These are phyloP conservation scores for Cheirogaleus major DNA, from an alignment of 2,797 vertebrate species.

Conservation along the genomic window DNA sequence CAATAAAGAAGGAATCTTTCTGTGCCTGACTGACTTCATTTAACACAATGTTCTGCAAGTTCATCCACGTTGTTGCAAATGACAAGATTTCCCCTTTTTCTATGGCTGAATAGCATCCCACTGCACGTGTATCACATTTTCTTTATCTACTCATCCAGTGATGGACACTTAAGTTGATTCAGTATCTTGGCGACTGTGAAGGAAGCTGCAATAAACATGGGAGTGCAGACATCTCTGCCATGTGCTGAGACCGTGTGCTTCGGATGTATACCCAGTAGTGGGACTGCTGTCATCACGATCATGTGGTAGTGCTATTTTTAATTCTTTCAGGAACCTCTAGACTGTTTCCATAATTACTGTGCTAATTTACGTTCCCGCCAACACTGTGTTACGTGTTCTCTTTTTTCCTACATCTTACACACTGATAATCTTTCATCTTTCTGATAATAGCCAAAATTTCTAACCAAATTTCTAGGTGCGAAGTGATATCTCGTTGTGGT, in stretches of 20 bases:
- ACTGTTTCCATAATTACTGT: background rate
- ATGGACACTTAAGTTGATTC: background rate
- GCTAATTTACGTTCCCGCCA: background rate
- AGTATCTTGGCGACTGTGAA: accelerated
- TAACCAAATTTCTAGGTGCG: too few relatives aligned
- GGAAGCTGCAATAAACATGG: accelerated
- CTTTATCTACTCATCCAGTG: background rate
- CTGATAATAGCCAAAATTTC: background rate
- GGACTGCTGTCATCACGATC: too few relatives aligned
- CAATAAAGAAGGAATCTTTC: background rate
- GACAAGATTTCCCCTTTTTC: too few relatives aligned
- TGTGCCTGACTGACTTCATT: background rate
- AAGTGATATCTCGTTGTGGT: too few relatives aligned
- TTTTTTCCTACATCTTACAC: background rate
- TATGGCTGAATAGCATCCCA: background rate
- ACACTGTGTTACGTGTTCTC: accelerated
- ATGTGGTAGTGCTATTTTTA: background rate
- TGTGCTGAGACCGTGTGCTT: background rate
- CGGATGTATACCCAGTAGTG: background rate
- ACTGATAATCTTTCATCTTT: background rate
- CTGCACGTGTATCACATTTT: background rate
- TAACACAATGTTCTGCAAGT: background rate
- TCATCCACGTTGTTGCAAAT: background rate
- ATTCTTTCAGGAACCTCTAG: background rate
- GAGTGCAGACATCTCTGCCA: background rate